Percentiles rank a stretch among this genome's conserved stretches.
phyloP scores from a whole-genome alignment of 53 echinoderm and acorn worm species.

The Echinarachnius parma region DNA sequence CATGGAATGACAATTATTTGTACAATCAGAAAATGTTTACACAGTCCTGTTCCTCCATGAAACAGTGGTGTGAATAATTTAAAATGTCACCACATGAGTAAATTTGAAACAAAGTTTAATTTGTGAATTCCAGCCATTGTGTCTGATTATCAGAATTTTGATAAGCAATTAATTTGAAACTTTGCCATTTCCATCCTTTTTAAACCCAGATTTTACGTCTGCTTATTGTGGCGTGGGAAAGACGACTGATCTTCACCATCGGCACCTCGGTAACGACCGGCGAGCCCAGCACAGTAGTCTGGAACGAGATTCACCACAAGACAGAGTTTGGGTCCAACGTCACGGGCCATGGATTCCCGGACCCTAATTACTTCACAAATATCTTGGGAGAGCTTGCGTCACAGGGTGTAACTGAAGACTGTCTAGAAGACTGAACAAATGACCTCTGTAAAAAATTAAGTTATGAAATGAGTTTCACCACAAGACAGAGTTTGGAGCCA shows the following conservation, averaged over 20 bases:
- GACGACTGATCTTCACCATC: constrained; percentile 89
- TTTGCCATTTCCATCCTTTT: too few species aligned
- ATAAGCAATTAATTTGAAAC: too few species aligned
- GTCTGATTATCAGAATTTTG: too few species aligned
- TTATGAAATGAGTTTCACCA: too few species aligned
- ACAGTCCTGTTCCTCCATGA: too few species aligned
- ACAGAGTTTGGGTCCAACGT: constrained; percentile 98
- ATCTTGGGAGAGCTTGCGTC: constrained; percentile 73
- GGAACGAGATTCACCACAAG: constrained; percentile 99
- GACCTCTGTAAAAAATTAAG: too few species aligned
- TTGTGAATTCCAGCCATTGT: too few species aligned
- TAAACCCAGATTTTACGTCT: constrained; percentile 71
- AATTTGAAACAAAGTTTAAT: too few species aligned
- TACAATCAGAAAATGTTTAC: too few species aligned
- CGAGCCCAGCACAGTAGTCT: constrained; percentile 83
- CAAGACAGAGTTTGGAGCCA: constrained; percentile 98
- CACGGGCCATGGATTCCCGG: constrained; percentile 91
- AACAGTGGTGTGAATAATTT: too few species aligned
- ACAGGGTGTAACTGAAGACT: constrained; percentile 90
- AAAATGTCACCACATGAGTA: too few species aligned
- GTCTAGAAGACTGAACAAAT: constrained; percentile 46
- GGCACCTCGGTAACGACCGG: constrained; percentile 93
- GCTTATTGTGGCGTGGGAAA: constrained; percentile 90
- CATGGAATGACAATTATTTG: too few species aligned
- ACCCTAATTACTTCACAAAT: constrained; percentile 90